phyloP scores from a whole-genome alignment of 1,140 invertebrate genomes.

The Frieseomelitta varia region DNA sequence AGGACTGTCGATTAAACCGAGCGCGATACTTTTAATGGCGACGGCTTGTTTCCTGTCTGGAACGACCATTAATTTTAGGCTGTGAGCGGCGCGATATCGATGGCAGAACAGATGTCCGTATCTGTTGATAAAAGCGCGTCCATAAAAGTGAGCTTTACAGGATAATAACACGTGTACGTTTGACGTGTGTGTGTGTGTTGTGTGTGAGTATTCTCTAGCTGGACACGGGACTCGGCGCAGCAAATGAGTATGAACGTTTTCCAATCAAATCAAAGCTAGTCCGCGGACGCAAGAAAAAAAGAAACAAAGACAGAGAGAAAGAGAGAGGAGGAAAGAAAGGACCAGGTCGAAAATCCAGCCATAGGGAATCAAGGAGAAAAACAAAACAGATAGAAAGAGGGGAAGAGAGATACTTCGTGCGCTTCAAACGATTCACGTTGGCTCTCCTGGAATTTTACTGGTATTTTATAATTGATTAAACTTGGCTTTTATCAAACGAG shows the following conservation, averaged over 20 bases:
- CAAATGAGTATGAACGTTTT: conserved; percentile 41
- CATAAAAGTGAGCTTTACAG: conserved; percentile 46
- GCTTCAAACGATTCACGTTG: not conserved
- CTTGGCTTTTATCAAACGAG: not conserved
- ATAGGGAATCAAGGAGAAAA: not conserved
- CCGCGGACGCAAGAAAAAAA: not conserved
- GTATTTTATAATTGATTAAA: not conserved
- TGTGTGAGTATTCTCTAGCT: conserved; percentile 8
- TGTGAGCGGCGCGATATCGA: conserved; percentile 24
- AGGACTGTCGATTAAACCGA: conserved; percentile 46
- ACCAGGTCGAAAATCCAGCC: not conserved
- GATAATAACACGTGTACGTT: conserved; percentile 46
- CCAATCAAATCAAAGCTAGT: conserved; percentile 30
- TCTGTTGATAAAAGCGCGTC: conserved; percentile 42
- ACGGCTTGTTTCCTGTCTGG: conserved; percentile 41
- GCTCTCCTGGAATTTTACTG: not conserved
- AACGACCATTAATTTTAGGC: conserved; percentile 45
- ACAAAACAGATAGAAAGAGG: not conserved
- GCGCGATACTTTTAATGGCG: conserved; percentile 34
- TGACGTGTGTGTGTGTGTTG: not conserved
- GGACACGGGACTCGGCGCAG: not conserved
- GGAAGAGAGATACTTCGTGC: not conserved
- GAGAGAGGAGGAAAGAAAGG: not conserved
- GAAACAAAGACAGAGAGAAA: not conserved
- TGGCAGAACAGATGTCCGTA: conserved; percentile 38